Conservation (phyloP, 2,888 invertebrate species). For the Pyrrhosoma nymphula region DNA sequence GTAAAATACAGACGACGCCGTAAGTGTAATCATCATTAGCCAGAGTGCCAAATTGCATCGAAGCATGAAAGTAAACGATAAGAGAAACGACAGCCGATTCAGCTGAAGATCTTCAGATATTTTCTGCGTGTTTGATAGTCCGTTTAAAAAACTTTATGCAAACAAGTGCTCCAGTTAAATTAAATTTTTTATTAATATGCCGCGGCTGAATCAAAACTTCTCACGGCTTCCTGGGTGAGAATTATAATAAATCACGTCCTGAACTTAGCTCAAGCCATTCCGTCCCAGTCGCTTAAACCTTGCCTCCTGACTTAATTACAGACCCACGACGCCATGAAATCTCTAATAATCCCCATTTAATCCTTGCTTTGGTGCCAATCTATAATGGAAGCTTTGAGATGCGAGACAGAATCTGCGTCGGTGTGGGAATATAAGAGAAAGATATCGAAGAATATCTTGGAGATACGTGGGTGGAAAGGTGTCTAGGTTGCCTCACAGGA, state of each 20-base stretch:
- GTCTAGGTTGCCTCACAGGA: background rate
- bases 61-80: no score
- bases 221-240: background rate
- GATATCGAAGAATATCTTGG: background rate
- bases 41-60: no score
- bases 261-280: background rate
- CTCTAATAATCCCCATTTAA: background rate
- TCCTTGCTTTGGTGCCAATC: background rate
- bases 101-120: no score
- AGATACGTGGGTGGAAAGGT: background rate
- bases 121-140: no score
- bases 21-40: no score
- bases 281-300: background rate
- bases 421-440: background rate
- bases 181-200: background rate
- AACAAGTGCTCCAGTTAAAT: no score
- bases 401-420: background rate
- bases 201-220: background rate
- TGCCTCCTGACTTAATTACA: background rate
- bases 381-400: background rate
- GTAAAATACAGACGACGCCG: no score
- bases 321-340: background rate
- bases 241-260: background rate
- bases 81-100: no score
- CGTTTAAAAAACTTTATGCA: no score